These are phyloP conservation scores for Sparus aurata DNA, from an alignment of 2,797 vertebrate species.

Conservation along the genomic window DNA sequence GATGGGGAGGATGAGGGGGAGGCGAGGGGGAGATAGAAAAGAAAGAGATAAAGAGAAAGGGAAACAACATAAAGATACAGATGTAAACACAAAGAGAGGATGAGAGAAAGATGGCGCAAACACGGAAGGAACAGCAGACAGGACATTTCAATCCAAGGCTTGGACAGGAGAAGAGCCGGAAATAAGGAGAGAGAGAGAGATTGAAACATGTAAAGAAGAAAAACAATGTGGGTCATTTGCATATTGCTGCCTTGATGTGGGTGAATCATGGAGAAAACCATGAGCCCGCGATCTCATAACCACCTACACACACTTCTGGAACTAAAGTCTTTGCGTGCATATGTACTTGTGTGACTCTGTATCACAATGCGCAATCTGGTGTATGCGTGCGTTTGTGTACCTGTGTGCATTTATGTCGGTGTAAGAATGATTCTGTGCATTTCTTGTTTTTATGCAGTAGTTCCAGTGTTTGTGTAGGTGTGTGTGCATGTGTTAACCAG, in stretches of 20 bases:
- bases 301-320: slow-evolving; percentile 54
- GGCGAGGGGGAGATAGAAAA: slow-evolving; percentile 10
- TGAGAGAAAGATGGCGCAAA: background rate
- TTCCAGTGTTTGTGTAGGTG: no score
- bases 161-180: background rate
- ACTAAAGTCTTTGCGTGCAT: slow-evolving; percentile 24
- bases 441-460: no score
- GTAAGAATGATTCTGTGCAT: no score
- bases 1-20: slow-evolving; percentile 34
- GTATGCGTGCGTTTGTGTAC: background rate
- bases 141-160: background rate
- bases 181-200: background rate
- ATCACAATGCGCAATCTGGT: background rate
- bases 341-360: slow-evolving; percentile 1
- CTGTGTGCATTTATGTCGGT: background rate
- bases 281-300: slow-evolving; percentile 59
- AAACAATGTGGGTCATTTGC: slow-evolving; percentile 32
- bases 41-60: slow-evolving; percentile 15
- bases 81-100: background rate
- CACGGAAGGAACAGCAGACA: background rate
- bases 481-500: no score
- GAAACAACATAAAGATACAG: slow-evolving; percentile 21
- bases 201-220: slow-evolving; percentile 21
- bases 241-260: slow-evolving; percentile 57
- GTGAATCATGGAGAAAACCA: slow-evolving; percentile 66